Evolutionary conservation across 2,888 invertebrate genomes (phyloP).

Genomic region (Trachelus troglodyta): DNA sequence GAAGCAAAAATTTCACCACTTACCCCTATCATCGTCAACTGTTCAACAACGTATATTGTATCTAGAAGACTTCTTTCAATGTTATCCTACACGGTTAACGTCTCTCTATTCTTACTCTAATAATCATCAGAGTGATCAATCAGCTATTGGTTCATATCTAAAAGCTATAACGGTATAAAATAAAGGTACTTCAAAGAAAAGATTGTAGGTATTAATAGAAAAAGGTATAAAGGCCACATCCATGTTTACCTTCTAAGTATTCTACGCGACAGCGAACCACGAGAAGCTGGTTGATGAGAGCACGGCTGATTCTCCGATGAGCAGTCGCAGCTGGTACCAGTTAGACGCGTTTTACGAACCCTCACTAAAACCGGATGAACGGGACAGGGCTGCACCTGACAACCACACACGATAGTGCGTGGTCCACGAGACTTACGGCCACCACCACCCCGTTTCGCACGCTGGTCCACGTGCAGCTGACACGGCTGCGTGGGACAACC

Average conservation of each 20-base stretch:
- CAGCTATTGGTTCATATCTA: too few species aligned
- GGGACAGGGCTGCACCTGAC: slow-evolving; percentile 62
- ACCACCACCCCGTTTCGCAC: slow-evolving; percentile 51
- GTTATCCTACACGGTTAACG: neutral
- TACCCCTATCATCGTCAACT: neutral
- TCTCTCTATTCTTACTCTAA: neutral
- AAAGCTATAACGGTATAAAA: neutral
- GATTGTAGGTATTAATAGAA: neutral
- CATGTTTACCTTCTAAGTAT: slow-evolving; percentile 53
- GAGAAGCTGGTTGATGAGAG: slow-evolving; percentile 37
- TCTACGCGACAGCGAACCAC: slow-evolving; percentile 32
- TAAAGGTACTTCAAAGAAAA: neutral
- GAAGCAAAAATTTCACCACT: neutral
- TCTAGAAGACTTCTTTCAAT: neutral
- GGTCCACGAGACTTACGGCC: slow-evolving; percentile 54
- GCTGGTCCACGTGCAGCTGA: slow-evolving; percentile 62
- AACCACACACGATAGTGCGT: slow-evolving; percentile 60
- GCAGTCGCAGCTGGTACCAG: slow-evolving; percentile 54
- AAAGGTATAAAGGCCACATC: neutral
- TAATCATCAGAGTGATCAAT: neutral
- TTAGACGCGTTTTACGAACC: slow-evolving; percentile 54
- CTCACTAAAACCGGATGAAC: slow-evolving; percentile 62
- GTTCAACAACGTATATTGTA: neutral
- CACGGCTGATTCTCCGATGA: slow-evolving; percentile 57
- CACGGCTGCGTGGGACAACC: slow-evolving; percentile 58